Percentiles rank a stretch among this genome's conserved stretches.
These are phyloP conservation scores for Eospalax fontanierii DNA, from an alignment of 2,797 vertebrate genomes.

Conservation along the genomic window DNA sequence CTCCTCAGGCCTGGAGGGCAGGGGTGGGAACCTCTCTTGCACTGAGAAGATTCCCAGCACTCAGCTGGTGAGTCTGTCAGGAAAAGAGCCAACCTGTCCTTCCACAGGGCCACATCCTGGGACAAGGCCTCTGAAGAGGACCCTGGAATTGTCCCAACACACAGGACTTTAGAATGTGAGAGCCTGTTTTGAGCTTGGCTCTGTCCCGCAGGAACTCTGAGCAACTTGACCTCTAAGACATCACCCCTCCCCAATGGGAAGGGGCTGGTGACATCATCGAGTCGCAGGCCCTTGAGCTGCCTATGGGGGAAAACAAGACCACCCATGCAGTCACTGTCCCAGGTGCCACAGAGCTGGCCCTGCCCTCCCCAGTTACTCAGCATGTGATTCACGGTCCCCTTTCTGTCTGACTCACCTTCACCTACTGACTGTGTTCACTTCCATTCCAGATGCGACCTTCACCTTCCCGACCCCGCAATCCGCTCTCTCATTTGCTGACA, in stretches of 20 bases:
- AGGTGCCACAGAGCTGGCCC: neutral
- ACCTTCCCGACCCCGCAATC: neutral
- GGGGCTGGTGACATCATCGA: too few species aligned
- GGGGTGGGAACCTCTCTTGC: conserved; percentile 81
- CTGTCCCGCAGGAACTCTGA: accelerated
- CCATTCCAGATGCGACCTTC: accelerated
- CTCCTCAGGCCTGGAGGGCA: conserved; percentile 84
- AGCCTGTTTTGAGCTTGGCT: neutral
- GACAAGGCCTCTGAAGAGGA: conserved; percentile 37
- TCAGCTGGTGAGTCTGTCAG: conserved; percentile 68
- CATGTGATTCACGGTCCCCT: too few species aligned
- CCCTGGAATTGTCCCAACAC: neutral
- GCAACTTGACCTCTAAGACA: neutral
- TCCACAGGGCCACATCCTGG: conserved; percentile 53
- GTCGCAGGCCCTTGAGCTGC: neutral
- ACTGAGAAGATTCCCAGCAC: conserved; percentile 60
- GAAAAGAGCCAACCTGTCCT: conserved; percentile 47
- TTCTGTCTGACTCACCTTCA: too few species aligned
- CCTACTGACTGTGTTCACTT: neutral
- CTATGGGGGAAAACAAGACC: neutral
- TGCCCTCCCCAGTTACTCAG: accelerated
- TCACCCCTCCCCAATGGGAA: neutral
- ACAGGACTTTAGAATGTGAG: neutral
- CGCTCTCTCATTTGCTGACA: accelerated
- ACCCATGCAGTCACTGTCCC: neutral